These are phyloP conservation scores for Podiceps cristatus DNA, from an alignment of 2,113 vertebrate genomes.

Conservation along the genomic window DNA sequence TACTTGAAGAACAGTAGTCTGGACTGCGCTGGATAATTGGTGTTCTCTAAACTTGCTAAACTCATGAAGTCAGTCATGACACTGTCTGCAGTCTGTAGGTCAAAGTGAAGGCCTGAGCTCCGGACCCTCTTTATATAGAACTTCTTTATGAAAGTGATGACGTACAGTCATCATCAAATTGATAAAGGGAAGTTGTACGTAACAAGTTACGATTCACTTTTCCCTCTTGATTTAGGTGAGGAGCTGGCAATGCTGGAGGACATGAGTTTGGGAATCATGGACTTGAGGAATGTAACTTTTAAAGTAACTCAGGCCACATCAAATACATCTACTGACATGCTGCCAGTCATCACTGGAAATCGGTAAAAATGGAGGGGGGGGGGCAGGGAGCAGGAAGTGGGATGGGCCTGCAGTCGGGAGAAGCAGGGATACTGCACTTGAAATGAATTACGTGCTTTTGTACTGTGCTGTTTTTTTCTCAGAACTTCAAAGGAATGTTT, in stretches of 20 bases:
- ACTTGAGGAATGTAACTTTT: conserved; percentile 97
- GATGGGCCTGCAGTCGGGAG: background rate
- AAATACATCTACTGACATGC: conserved; percentile 88
- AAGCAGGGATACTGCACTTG: background rate
- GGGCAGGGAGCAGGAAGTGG: no score
- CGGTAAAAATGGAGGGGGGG: conserved; percentile 65
- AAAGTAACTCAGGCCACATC: conserved; percentile 95
- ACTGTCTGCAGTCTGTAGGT: background rate
- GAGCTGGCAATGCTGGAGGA: conserved; percentile 98
- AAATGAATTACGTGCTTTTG: background rate
- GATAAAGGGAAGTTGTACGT: background rate
- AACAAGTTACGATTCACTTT: background rate
- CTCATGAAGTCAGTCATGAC: background rate
- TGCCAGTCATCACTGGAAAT: conserved; percentile 97
- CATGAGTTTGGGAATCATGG: conserved; percentile 97
- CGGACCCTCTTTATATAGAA: background rate
- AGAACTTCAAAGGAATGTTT: background rate
- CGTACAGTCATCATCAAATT: background rate
- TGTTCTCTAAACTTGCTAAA: background rate
- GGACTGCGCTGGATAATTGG: background rate
- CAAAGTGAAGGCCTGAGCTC: background rate
- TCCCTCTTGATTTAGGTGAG: conserved; percentile 82
- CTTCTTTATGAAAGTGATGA: background rate
- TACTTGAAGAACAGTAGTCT: background rate
- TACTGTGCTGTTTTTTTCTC: background rate